These are phyloP conservation scores for Struthio camelus DNA, from an alignment of 2,113 vertebrate species.

Conservation along the genomic window DNA sequence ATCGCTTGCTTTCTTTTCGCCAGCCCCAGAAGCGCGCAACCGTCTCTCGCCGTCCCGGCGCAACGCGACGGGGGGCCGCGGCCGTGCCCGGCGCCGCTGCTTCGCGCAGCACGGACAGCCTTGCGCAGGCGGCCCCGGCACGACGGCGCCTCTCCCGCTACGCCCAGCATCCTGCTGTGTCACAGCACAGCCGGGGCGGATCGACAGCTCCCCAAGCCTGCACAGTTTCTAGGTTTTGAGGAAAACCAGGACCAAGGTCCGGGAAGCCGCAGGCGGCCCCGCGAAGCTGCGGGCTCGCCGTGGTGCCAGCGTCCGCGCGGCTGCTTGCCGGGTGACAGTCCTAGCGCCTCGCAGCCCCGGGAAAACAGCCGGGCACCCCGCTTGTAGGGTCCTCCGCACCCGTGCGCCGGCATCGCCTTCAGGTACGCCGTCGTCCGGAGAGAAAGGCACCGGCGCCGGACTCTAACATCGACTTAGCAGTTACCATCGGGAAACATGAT, in stretches of 20 bases:
- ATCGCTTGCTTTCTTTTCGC: accelerated
- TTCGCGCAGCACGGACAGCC: neutral
- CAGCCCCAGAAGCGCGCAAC: neutral
- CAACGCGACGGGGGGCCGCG: neutral
- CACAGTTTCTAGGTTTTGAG: too few relatives aligned
- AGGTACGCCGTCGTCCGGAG: neutral
- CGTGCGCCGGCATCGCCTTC: accelerated
- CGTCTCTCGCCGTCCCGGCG: neutral
- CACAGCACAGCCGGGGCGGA: too few relatives aligned
- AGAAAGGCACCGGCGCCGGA: accelerated
- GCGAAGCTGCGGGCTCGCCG: too few relatives aligned
- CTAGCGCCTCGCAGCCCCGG: too few relatives aligned
- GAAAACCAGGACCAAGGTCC: neutral
- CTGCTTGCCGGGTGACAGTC: neutral
- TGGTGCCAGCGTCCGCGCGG: too few relatives aligned
- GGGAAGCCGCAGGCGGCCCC: too few relatives aligned
- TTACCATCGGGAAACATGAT: accelerated
- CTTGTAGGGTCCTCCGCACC: accelerated
- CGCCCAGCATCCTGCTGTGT: too few relatives aligned
- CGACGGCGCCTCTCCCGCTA: neutral
- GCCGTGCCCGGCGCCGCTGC: neutral
- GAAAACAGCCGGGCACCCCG: neutral
- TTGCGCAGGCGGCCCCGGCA: neutral
- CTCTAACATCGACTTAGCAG: accelerated
- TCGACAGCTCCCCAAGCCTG: too few relatives aligned